Conservation (phyloP, 2,113 vertebrate genomes). For the Trichechus manatus region DNA sequence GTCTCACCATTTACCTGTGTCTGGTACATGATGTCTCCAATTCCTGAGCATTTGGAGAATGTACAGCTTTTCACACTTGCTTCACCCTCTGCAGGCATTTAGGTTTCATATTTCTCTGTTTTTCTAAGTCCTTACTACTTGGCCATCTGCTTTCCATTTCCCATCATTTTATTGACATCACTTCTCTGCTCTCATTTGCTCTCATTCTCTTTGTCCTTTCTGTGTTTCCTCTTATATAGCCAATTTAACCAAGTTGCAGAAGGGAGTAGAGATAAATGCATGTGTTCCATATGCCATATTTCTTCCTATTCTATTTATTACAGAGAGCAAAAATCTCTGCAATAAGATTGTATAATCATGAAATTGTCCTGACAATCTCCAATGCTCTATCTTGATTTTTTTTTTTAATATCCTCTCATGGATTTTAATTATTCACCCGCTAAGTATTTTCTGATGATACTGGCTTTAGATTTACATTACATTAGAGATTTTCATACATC, state of each 20-base stretch:
- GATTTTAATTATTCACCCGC: background rate
- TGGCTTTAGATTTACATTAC: background rate
- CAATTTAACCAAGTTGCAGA: background rate
- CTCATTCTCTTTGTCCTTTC: background rate
- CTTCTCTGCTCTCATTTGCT: background rate
- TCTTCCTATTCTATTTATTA: constrained; percentile 12
- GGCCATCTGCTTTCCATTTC: background rate
- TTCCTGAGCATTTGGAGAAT: background rate
- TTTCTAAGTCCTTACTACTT: background rate
- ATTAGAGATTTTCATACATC: background rate
- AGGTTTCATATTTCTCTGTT: background rate
- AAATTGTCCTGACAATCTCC: background rate
- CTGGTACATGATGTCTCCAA: background rate
- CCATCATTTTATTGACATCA: background rate
- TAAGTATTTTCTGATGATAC: background rate
- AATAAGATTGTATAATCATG: background rate
- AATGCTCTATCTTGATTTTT: background rate
- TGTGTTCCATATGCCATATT: background rate
- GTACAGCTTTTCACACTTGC: background rate
- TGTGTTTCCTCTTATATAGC: background rate
- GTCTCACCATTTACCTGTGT: background rate
- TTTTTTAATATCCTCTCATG: background rate
- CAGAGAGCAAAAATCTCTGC: background rate
- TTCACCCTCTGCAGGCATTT: background rate
- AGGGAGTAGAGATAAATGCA: background rate